Base-by-base conservation (phyloP, 2,797 vertebrate species). In the Muraenolepis orangiensis region DNA sequence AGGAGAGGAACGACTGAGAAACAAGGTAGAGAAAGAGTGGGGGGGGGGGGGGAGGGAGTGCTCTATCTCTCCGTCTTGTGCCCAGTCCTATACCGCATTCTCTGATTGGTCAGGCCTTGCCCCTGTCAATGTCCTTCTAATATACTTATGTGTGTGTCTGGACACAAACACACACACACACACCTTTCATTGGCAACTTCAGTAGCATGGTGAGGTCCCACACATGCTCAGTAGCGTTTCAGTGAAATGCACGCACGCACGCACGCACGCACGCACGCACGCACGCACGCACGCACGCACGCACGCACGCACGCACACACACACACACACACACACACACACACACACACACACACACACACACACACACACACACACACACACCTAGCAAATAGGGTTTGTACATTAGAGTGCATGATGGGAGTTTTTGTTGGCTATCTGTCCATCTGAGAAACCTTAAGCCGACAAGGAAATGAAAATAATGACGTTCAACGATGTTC, bases 1-100 rank as follows among this genome's bases (percentile, higher is more conserved):
- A n/a, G n/a, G n/a, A n/a, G n/a, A n/a, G n/a, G n/a, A n/a, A n/a
- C n/a, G n/a, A n/a, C n/a, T n/a, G n/a, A n/a, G n/a, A n/a, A n/a
- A n/a, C n/a, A 73, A 29, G 23, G 72, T 66, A 72, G n/a, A 11
- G 13, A 32, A 38, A 34, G 13, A 26, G 16, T 23, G 51, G 30
- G n/a, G 23, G 51, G 23, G 51, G 23, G 51, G 23, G 51, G 51
- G 23, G 51, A 77, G 76, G 79, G 78, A 81, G 68, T n/a, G 68
- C n/a, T n/a, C n/a, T n/a, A n/a, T n/a, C n/a, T n/a, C n/a, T n/a
- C n/a, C n/a, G n/a, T n/a, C n/a, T n/a, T n/a, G n/a, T n/a, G n/a
- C n/a, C n/a, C n/a, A n/a, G n/a, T 20, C 42, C 18, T 46, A 6
- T 8, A 57, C 4, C 51, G 42, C 42, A 51, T 51, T 8, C 51